Evolutionary conservation across 1,140 invertebrate species (phyloP), one percentile per base, ranked within the genome.

Genomic region (Asobara japonica): DNA sequence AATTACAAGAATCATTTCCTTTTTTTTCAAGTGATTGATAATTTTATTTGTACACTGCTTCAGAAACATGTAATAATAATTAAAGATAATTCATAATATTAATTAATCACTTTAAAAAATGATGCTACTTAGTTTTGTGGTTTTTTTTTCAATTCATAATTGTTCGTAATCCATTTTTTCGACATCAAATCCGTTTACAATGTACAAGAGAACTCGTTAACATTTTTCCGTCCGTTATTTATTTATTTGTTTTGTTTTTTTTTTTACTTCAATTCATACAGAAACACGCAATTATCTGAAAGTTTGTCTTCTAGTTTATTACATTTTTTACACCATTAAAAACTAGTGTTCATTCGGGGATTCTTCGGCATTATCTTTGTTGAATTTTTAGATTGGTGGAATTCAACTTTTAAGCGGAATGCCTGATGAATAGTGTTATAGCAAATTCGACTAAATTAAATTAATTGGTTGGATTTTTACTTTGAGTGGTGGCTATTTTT

Each of bases 11-110:
- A 25, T 18, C 51, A 64, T 72, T 65, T 61, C 31, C 38, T 56
- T 72, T 65, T 64, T 62, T 65, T 64, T 62, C 65, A 72, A 72
- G 70, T 72, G 70, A 72, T 72, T 72, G 70, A 64, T 65, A 72
- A 72, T 72, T 72, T 72, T 72, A 72, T 72, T 72, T 72, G 60
- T 72, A 70, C 68, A 70, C 68, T 70, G 68, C 68, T 60, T 70
- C 51, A 70, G 56, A 45, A 70, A 70, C 68, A 70, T 70, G 51
- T 70, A 68, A 68, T 68, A 68, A 68, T 68, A 68, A 38, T 67
- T 45, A 45, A 45, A 45, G 41, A 45, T 45, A 67, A 67, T 67
- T 67, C 41, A 67, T 67, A 67, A 67, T 67, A 67, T 61, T 45
- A 45, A 61, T 29, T 61, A 61, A 61, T 61, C 25, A 61, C 29